Evolutionary conservation across 2,113 vertebrate species (phyloP).

Genomic region (Vulpes vulpes): DNA sequence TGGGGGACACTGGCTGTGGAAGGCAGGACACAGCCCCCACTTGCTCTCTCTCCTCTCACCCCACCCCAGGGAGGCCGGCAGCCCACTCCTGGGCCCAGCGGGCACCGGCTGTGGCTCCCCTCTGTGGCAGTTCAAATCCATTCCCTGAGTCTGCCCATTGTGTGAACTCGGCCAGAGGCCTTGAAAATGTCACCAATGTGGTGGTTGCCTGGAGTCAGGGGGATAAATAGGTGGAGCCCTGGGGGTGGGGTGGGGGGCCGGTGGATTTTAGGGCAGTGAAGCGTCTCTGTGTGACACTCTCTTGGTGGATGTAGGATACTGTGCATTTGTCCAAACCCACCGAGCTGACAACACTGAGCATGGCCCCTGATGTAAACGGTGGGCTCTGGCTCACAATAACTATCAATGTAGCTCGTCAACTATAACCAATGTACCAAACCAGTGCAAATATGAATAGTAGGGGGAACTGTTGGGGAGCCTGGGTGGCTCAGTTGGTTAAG

Average conservation of each 20-base stretch:
- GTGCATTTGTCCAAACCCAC: not conserved
- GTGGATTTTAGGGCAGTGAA: not conserved
- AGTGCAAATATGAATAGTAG: rapidly evolving
- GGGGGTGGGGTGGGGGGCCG: not conserved
- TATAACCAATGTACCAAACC: not conserved
- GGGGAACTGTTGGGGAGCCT: not conserved
- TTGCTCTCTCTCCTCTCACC: not conserved
- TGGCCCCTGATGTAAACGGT: rapidly evolving
- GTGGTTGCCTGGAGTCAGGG: rapidly evolving
- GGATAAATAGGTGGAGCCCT: not conserved
- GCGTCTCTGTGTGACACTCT: not conserved
- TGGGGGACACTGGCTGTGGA: not conserved
- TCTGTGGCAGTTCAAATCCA: not conserved
- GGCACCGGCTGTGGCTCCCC: not conserved
- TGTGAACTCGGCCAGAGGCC: not conserved
- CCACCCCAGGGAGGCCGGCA: not conserved
- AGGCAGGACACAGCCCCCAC: not conserved
- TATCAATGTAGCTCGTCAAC: rapidly evolving
- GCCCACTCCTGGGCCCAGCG: rapidly evolving
- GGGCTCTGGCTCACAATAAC: rapidly evolving
- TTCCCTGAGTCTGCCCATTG: not conserved
- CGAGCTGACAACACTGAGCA: not conserved
- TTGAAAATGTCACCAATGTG: not conserved
- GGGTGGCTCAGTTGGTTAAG: too few relatives aligned
- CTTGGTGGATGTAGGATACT: not conserved